Evolutionary conservation across 2,888 invertebrate species (phyloP).

Genomic region (Tanytarsus gracilentus): DNA sequence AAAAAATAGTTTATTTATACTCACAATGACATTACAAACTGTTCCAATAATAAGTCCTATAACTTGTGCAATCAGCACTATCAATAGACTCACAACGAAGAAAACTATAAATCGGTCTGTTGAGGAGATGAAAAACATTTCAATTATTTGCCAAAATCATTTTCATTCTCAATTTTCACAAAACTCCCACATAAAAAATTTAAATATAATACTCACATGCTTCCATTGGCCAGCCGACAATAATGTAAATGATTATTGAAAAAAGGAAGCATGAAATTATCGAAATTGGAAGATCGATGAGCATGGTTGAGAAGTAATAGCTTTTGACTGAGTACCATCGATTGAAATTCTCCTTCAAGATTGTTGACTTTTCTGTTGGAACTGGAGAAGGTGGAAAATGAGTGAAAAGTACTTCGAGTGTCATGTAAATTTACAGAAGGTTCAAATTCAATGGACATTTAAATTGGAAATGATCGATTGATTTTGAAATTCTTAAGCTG

Average conservation of each 20-base stretch:
- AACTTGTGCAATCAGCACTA: conserved; percentile 85
- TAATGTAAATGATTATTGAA: conserved; percentile 67
- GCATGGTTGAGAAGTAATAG: conserved; percentile 65
- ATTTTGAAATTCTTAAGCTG: background rate
- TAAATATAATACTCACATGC: too few species aligned
- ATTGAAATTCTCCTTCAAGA: conserved; percentile 79
- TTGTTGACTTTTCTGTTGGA: conserved; percentile 69
- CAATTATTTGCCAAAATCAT: too few species aligned
- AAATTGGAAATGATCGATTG: too few species aligned
- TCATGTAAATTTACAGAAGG: too few species aligned
- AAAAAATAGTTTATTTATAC: conserved; percentile 40
- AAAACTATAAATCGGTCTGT: conserved; percentile 76
- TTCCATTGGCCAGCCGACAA: conserved; percentile 85
- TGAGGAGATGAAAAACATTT: too few species aligned
- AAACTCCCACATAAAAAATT: too few species aligned
- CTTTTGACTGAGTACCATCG: conserved; percentile 81
- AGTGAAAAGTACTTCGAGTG: conserved; percentile 8
- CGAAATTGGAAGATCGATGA: conserved; percentile 70
- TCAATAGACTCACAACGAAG: conserved; percentile 67
- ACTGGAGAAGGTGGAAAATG: conserved; percentile 33
- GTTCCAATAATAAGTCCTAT: conserved; percentile 88
- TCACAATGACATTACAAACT: conserved; percentile 73
- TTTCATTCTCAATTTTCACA: too few species aligned
- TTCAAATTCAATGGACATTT: background rate
- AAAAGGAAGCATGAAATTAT: conserved; percentile 64